Evolutionary conservation across 2,113 vertebrate genomes (phyloP).

Genomic region (Perccottus glenii): DNA sequence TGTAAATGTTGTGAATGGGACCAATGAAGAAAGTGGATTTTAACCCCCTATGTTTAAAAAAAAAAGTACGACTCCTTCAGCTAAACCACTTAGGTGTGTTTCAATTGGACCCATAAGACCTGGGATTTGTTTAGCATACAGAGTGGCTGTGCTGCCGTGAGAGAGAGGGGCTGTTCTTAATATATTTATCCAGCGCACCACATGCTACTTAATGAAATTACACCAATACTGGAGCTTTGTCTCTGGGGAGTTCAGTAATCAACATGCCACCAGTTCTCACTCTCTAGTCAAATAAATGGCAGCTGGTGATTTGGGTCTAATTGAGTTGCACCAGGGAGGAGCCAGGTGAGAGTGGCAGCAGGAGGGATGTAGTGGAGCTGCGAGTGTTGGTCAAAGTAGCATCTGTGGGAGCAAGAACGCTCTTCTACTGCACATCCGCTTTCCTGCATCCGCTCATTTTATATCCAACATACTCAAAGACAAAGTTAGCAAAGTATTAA

Average conservation of each 20-base stretch:
- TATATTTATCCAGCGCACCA: slow-evolving; percentile 91
- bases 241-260: slow-evolving; percentile 87
- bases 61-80: not conserved
- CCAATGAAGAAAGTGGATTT: slow-evolving; percentile 6
- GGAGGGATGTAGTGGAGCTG: slow-evolving; percentile 90
- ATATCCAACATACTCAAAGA: slow-evolving; percentile 72
- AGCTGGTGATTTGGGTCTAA: slow-evolving; percentile 91
- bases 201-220: slow-evolving; percentile 98
- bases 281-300: slow-evolving; percentile 98
- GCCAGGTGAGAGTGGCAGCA: slow-evolving; percentile 84
- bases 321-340: slow-evolving; percentile 85
- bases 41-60: not conserved
- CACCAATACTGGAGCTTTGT: slow-evolving; percentile 87
- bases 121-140: slow-evolving; percentile 91
- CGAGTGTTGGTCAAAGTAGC: slow-evolving; percentile 88
- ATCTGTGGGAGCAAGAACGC: slow-evolving; percentile 64
- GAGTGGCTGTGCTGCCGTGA: slow-evolving; percentile 73
- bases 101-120: slow-evolving; percentile 70
- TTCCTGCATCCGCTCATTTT: slow-evolving; percentile 58
- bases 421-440: slow-evolving; percentile 31
- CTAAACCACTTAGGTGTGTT: slow-evolving; percentile 30
- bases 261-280: slow-evolving; percentile 89
- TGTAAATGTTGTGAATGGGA: not conserved
- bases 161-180: slow-evolving; percentile 79
- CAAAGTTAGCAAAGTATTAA: no score